A percentile compares a stretch with the other conserved stretches of the same genome.
phyloP scores from a whole-genome alignment of 2,888 invertebrate species.

The Baccha elongata region DNA sequence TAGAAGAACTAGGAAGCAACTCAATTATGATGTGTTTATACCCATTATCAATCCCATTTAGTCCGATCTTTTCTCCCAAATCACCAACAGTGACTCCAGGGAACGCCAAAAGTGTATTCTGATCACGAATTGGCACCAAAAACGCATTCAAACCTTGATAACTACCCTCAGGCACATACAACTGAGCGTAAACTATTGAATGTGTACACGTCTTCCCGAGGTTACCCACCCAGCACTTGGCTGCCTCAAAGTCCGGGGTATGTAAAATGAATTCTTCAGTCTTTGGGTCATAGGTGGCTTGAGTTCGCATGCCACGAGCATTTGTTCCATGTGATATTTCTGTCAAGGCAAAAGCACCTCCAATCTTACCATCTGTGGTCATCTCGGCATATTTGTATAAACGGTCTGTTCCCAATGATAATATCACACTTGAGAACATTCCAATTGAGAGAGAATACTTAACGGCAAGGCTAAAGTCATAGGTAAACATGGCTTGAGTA shows the following conservation, averaged over 20 bases:
- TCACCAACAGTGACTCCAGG: slow-evolving; percentile 95
- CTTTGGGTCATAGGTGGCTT: slow-evolving; percentile 90
- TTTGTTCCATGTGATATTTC: slow-evolving; percentile 96
- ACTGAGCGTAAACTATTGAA: slow-evolving; percentile 93
- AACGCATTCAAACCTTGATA: slow-evolving; percentile 95
- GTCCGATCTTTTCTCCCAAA: slow-evolving; percentile 95
- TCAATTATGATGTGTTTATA: slow-evolving; percentile 78
- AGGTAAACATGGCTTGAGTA: slow-evolving; percentile 84
- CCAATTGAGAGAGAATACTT: slow-evolving; percentile 87
- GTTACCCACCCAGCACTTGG: slow-evolving; percentile 89
- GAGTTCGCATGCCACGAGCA: slow-evolving; percentile 92
- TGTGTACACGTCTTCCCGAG: slow-evolving; percentile 92
- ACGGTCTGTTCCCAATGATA: slow-evolving; percentile 86
- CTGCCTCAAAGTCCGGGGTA: slow-evolving; percentile 90
- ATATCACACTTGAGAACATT: slow-evolving; percentile 86
- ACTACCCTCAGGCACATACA: slow-evolving; percentile 89
- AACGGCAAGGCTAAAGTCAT: slow-evolving; percentile 85
- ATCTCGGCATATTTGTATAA: slow-evolving; percentile 84
- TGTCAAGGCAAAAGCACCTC: slow-evolving; percentile 92
- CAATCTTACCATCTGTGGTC: slow-evolving; percentile 82
- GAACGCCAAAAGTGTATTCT: slow-evolving; percentile 87
- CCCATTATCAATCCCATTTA: slow-evolving; percentile 98
- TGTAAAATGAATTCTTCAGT: slow-evolving; percentile 89
- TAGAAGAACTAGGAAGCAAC: background rate
- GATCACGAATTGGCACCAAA: slow-evolving; percentile 92